phyloP scores from a whole-genome alignment of 2,113 vertebrate genomes.

The Poecilia latipinna region DNA sequence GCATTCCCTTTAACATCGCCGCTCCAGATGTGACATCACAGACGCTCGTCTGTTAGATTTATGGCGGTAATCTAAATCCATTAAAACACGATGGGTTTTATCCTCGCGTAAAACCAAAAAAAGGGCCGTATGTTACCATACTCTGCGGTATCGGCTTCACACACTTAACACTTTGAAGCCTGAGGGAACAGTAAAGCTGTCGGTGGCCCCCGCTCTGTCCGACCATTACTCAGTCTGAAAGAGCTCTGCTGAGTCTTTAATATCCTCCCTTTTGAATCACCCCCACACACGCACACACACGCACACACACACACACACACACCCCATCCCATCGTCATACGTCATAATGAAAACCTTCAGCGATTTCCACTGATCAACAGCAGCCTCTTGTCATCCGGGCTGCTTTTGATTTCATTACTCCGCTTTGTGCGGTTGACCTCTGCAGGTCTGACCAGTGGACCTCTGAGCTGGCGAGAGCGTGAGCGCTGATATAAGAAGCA shows the following conservation, averaged over 20 bases:
- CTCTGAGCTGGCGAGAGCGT: conserved; percentile 31
- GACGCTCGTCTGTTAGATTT: conserved; percentile 16
- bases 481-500: conserved; percentile 58
- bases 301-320: too few relatives aligned
- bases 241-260: conserved; percentile 61
- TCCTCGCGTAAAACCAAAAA: conserved; percentile 25
- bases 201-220: conserved; percentile 25
- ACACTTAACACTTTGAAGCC: conserved; percentile 51
- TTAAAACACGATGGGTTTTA: conserved; percentile 42
- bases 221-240: conserved; percentile 62
- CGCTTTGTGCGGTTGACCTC: conserved; percentile 45
- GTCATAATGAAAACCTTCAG: conserved; percentile 60
- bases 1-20: neutral
- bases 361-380: conserved; percentile 48
- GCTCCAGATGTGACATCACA: neutral
- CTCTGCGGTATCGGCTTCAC: conserved; percentile 42
- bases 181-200: conserved; percentile 65
- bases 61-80: conserved; percentile 35
- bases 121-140: conserved; percentile 27
- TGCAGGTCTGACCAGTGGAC: conserved; percentile 37
- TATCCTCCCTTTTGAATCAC: conserved; percentile 37
- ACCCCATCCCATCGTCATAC: conserved; percentile 31
- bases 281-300: too few relatives aligned
- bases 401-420: conserved; percentile 62
- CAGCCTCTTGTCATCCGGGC: conserved; percentile 31